phyloP scores from a whole-genome alignment of 2,113 vertebrate species.

The Syngnathus typhle region DNA sequence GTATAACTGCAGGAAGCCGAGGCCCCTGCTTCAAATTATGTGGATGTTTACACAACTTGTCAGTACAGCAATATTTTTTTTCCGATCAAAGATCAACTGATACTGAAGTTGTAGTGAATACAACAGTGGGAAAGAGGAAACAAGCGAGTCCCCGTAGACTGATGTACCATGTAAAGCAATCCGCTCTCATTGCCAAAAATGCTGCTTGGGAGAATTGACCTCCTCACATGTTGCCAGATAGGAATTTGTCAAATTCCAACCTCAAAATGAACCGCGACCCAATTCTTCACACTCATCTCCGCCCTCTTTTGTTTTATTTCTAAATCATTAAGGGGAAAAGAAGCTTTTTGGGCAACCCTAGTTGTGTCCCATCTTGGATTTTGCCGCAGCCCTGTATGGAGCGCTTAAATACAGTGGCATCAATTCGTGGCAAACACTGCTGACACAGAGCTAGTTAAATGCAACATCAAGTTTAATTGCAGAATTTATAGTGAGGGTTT shows the following conservation, averaged over 20 bases:
- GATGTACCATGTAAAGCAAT: conserved; percentile 79
- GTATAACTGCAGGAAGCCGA: conserved; percentile 80
- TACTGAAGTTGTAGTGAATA: conserved; percentile 68
- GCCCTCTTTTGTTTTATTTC: neutral
- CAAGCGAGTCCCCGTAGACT: conserved; percentile 75
- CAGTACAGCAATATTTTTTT: conserved; percentile 71
- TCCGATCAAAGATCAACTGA: conserved; percentile 82
- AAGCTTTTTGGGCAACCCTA: neutral
- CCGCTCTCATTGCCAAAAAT: conserved; percentile 69
- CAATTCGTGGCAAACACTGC: conserved; percentile 9
- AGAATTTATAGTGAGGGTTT: neutral
- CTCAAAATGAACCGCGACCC: conserved; percentile 63
- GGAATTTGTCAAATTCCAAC: conserved; percentile 55
- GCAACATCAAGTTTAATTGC: conserved; percentile 13
- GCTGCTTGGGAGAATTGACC: conserved; percentile 55
- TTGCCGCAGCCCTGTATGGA: neutral
- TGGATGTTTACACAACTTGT: conserved; percentile 73
- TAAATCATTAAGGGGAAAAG: conserved; percentile 44
- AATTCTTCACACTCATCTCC: conserved; percentile 37
- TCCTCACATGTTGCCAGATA: conserved; percentile 46
- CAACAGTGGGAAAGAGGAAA: conserved; percentile 79
- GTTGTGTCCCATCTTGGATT: neutral
- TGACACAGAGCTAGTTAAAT: conserved; percentile 11
- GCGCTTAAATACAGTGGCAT: neutral
- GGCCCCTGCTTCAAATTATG: conserved; percentile 77